Evolutionary conservation across 2,113 vertebrate genomes (phyloP).

Genomic region (Mirounga angustirostris): DNA sequence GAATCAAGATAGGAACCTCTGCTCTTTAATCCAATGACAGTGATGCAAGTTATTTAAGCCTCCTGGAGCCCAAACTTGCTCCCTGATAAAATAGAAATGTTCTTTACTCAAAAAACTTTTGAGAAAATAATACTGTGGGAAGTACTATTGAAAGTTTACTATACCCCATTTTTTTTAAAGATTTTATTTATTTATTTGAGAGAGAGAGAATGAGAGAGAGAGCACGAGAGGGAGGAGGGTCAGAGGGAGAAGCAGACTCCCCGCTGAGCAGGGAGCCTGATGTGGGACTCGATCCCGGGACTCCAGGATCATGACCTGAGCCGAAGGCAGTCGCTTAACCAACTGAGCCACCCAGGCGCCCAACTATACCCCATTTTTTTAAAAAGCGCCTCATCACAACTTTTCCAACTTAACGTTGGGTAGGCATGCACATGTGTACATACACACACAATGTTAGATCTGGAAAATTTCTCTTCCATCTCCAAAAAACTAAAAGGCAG

Average conservation of each 20-base stretch:
- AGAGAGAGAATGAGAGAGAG: too few species aligned
- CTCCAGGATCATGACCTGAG: too few species aligned
- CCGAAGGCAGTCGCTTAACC: too few species aligned
- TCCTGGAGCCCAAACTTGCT: background rate
- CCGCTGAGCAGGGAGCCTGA: too few species aligned
- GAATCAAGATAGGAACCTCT: background rate
- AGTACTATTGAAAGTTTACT: background rate
- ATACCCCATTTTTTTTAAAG: background rate
- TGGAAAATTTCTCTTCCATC: background rate
- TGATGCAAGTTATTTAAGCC: background rate
- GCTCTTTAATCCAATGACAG: background rate
- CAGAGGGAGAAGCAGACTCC: too few species aligned
- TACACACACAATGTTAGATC: background rate
- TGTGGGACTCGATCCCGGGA: too few species aligned
- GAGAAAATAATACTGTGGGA: background rate
- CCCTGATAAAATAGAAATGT: background rate
- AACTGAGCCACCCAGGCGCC: too few species aligned
- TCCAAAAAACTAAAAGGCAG: background rate
- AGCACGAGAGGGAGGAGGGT: too few species aligned
- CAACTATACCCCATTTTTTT: background rate
- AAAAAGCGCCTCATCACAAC: background rate
- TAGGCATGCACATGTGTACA: background rate
- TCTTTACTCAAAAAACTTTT: background rate
- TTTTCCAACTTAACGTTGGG: background rate
- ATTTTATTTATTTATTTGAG: too few species aligned